phyloP scores from a whole-genome alignment of 2,797 vertebrate genomes.

The Eremophila alpestris region DNA sequence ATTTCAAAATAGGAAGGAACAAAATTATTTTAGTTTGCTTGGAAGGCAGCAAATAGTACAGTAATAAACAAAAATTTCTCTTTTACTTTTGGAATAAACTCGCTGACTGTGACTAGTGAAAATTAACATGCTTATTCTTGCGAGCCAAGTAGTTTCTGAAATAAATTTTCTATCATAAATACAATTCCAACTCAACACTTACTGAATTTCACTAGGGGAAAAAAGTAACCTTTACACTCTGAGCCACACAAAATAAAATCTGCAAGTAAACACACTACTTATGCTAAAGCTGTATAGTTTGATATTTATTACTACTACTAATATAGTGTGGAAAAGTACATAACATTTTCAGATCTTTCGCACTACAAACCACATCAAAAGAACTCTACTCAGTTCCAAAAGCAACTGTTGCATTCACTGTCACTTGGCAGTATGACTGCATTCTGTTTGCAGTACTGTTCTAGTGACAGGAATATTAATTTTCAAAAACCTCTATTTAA shows the following conservation, averaged over 20 bases:
- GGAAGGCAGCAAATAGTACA: not conserved
- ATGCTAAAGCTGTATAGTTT: not conserved
- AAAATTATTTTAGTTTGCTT: not conserved
- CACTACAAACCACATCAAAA: not conserved
- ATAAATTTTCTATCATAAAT: not conserved
- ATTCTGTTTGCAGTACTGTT: not conserved
- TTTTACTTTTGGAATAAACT: constrained; percentile 3
- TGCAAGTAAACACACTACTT: not conserved
- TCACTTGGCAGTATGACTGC: constrained; percentile 1
- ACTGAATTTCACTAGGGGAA: not conserved
- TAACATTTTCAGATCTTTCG: not conserved
- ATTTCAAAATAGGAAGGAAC: not conserved
- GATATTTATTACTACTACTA: not conserved
- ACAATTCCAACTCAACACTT: not conserved
- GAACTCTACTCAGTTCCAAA: not conserved
- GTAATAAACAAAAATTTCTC: not conserved
- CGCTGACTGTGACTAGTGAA: not conserved
- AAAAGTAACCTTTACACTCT: not conserved
- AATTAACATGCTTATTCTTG: not conserved
- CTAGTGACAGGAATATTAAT: constrained; percentile 47
- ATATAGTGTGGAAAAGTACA: not conserved
- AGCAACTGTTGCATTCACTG: not conserved
- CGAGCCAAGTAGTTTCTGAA: not conserved
- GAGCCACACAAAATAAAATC: not conserved
- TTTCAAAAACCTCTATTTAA: not conserved